These are phyloP conservation scores for Pimephales promelas DNA, from an alignment of 2,113 vertebrate species.

Conservation along the genomic window DNA sequence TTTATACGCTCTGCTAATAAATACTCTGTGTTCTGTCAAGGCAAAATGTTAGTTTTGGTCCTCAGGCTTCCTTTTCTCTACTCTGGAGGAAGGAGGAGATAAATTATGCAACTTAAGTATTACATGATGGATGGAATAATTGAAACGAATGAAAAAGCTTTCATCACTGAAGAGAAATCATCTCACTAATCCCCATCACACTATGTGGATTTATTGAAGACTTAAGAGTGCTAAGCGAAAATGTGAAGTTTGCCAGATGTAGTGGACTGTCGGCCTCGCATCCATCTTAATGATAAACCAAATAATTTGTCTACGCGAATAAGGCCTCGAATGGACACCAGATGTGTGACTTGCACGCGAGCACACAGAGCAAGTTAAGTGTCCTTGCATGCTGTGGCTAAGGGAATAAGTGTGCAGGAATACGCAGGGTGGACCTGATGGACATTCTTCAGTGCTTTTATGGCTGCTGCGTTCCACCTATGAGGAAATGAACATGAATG, in stretches of 20 bases:
- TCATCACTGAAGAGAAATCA: slow-evolving; percentile 25
- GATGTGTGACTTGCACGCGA: slow-evolving; percentile 27
- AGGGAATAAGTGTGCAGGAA: slow-evolving; percentile 4
- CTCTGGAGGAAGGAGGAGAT: slow-evolving; percentile 32
- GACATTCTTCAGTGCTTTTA: slow-evolving; percentile 53
- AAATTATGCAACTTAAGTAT: slow-evolving; percentile 32
- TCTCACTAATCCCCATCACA: slow-evolving; percentile 17
- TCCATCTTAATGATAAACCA: slow-evolving; percentile 45
- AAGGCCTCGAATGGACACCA: slow-evolving; percentile 15
- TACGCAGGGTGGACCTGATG: slow-evolving; percentile 46
- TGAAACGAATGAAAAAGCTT: slow-evolving; percentile 14
- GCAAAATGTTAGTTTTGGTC: slow-evolving; percentile 48
- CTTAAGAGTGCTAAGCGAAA: neutral
- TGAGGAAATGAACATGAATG: slow-evolving; percentile 49
- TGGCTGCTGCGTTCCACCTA: slow-evolving; percentile 41
- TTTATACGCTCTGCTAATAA: slow-evolving; percentile 36
- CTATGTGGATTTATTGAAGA: slow-evolving; percentile 13
- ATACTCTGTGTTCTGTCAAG: slow-evolving; percentile 32
- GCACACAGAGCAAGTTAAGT: slow-evolving; percentile 4
- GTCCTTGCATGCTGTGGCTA: neutral
- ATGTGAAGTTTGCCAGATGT: neutral
- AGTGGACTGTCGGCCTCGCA: slow-evolving; percentile 5
- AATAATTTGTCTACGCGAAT: neutral
- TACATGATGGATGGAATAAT: slow-evolving; percentile 37
- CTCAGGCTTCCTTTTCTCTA: slow-evolving; percentile 31